A percentile compares a stretch with the other conserved stretches of the same genome.
Conservation (phyloP, 2,888 invertebrate species). For the Platycheirus albimanus region DNA sequence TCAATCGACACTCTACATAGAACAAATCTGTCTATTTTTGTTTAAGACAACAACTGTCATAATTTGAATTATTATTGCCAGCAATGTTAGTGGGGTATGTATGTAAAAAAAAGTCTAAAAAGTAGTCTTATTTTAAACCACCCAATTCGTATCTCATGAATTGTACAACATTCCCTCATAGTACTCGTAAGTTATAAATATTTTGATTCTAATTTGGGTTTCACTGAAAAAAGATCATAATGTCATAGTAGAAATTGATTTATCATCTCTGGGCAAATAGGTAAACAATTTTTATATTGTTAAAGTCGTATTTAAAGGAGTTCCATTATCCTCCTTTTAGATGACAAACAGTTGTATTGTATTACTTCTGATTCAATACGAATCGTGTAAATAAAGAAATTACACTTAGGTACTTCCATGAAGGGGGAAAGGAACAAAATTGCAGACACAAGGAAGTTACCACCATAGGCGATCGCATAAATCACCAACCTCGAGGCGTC, state of each 20-base stretch:
- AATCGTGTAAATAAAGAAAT: constrained; percentile 56
- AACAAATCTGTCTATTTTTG: no score
- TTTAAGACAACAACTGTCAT: no score
- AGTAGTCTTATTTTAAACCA: no score
- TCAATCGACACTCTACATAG: no score
- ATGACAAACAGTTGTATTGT: constrained; percentile 32
- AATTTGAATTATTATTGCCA: no score
- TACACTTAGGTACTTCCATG: constrained; percentile 20
- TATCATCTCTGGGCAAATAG: constrained; percentile 17
- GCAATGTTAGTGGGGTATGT: no score
- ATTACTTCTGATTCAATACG: constrained; percentile 21
- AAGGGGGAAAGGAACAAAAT: constrained; percentile 10
- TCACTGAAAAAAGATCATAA: no score
- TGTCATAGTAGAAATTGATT: constrained; percentile 51
- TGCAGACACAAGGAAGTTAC: constrained; percentile 54
- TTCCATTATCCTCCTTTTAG: not conserved
- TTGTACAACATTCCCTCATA: no score
- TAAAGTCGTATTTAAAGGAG: constrained; percentile 22
- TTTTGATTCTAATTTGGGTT: no score
- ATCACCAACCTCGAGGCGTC: constrained; percentile 66
- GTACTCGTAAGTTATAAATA: no score
- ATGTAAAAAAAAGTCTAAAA: no score
- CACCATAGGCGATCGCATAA: constrained; percentile 72
- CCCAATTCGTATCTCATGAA: no score
- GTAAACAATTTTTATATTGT: not conserved